Base-by-base conservation (phyloP, 2,113 vertebrate species). In the Clupea harengus region DNA sequence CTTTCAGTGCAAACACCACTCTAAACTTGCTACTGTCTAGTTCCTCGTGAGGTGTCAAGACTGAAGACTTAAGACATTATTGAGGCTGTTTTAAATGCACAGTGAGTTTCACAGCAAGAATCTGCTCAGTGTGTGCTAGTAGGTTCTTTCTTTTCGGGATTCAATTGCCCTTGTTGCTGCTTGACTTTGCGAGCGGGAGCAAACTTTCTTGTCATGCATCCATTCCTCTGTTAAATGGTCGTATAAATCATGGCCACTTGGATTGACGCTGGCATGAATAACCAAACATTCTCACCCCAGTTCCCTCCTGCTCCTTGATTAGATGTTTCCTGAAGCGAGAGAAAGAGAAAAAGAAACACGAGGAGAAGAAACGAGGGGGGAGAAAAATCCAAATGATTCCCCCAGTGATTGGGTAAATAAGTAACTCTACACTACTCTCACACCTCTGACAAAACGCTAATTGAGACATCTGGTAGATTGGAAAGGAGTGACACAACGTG, bases 261-360 rank as follows among this genome's bases (percentile, higher is more conserved):
- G 45, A 85, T 44, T 83, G 67, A 47, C 82, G 85, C 82, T 47
- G 72, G 83, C 82, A 78, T 82, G 57, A 88, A 86, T 64, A 72
- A 81, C 83, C 52, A 84, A 88, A 89, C 88, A 88, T 57, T 81
- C 85, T 87, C 82, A 39, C 82, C 87, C 50, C 44, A 17, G 13
- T 67, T 87, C 84, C 60, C 57, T 8, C 67, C n/a, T 15, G 82
- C 86, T 84, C 45, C 45, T 49, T 85, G 52, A 82, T 81, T 86
- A 84, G 87, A 87, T 82, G 87, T 88, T 90, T 91, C 81, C 82
- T 54, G 50, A 52, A 87, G 85, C 15, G 44, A 49, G 28, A 81
- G 5, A 45, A 85, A 86, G 82, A 22, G 17, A 17, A 45, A 32
- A 13, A 39, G 20, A 39, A 32, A 78, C 28, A 17, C 10, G 32